Evolutionary conservation across 1,140 invertebrate species (phyloP).

Genomic region (Drosophila triauraria): DNA sequence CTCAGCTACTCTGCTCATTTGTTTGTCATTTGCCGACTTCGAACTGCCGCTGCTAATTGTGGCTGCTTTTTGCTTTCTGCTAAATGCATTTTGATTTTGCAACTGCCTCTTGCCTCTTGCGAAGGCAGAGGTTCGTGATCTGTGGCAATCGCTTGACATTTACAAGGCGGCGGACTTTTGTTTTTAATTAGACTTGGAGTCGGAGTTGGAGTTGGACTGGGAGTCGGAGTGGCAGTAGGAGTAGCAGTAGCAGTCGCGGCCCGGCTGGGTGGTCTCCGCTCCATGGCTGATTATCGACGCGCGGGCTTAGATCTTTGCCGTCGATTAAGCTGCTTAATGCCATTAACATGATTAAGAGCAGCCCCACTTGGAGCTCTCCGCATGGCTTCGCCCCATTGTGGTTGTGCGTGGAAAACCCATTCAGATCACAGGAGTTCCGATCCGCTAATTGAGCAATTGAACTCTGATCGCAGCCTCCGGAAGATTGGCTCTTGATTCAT

Average conservation of each 20-base stretch:
- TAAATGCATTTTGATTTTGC: conserved; percentile 81
- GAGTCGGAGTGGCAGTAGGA: conserved; percentile 18
- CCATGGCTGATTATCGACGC: conserved; percentile 74
- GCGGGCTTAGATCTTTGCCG: conserved; percentile 77
- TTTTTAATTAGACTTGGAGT: conserved; percentile 71
- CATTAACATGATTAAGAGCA: conserved; percentile 81
- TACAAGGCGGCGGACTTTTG: conserved; percentile 78
- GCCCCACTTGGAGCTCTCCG: conserved; percentile 14
- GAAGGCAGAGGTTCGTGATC: conserved; percentile 67
- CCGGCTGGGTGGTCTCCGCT: conserved; percentile 65
- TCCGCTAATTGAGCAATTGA: conserved; percentile 77
- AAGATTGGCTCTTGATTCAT: conserved; percentile 50
- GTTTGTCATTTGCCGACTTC: conserved; percentile 48
- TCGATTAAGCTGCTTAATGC: conserved; percentile 82
- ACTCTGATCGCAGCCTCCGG: conserved; percentile 65
- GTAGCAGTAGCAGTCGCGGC: conserved; percentile 22
- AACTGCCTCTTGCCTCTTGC: conserved; percentile 39
- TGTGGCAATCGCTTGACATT: conserved; percentile 75
- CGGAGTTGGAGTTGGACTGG: conserved; percentile 1
- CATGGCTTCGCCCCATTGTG: conserved; percentile 28
- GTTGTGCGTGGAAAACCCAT: conserved; percentile 28
- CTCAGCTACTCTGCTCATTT: conserved; percentile 27
- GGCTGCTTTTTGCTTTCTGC: conserved; percentile 61
- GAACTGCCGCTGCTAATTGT: conserved; percentile 29
- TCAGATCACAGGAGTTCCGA: conserved; percentile 62